Evolutionary conservation across 2,113 vertebrate species (phyloP).

Genomic region (Camelus dromedarius): DNA sequence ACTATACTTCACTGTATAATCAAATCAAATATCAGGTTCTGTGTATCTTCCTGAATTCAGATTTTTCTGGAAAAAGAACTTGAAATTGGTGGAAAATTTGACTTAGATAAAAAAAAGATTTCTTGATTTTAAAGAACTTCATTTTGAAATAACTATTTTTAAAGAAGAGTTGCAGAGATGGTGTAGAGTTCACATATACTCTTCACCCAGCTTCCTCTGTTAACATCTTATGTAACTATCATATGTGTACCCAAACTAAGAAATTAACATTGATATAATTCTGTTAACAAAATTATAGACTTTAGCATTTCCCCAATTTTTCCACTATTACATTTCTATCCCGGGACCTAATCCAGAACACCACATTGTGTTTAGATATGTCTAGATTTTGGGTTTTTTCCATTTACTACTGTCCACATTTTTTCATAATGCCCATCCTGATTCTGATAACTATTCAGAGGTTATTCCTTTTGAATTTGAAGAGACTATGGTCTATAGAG

Average conservation of each 20-base stretch:
- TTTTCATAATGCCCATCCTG: not conserved
- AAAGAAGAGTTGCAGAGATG: not conserved
- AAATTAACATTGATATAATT: not conserved
- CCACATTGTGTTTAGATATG: not conserved
- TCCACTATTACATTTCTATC: conserved; percentile 2
- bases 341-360: not conserved
- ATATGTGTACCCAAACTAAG: not conserved
- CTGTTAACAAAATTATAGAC: not conserved
- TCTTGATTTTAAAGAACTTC: not conserved
- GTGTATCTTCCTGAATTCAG: not conserved
- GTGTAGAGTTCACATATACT: not conserved
- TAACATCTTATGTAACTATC: not conserved
- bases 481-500: not conserved
- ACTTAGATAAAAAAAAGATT: not conserved
- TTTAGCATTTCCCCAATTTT: not conserved
- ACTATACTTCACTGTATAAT: not conserved
- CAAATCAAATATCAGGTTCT: conserved; percentile 6
- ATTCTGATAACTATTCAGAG: conserved; percentile 38
- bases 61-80: not conserved
- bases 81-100: conserved; percentile 47
- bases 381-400: not conserved
- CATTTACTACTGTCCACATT: not conserved
- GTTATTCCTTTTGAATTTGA: conserved; percentile 25
- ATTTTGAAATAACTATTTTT: conserved; percentile 45
- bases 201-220: not conserved